Evolutionary conservation across 2,797 vertebrate genomes (phyloP).

Genomic region (Acanthornis magna): DNA sequence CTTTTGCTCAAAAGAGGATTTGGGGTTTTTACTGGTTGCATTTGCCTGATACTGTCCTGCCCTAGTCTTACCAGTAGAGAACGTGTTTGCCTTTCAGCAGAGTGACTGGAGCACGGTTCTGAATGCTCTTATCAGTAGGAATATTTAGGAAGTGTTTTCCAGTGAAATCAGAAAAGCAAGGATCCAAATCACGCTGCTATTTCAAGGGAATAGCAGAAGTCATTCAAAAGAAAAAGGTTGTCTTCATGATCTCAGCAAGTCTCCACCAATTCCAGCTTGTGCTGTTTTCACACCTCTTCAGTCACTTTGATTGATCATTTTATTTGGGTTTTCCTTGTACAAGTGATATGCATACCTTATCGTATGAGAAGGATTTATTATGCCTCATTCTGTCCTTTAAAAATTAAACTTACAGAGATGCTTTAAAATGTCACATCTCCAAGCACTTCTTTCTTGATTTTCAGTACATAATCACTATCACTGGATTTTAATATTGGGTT

Average conservation of each 20-base stretch:
- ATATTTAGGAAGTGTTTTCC: not conserved
- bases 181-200: not conserved
- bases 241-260: not conserved
- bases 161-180: not conserved
- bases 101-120: not conserved
- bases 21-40: not conserved
- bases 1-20: not conserved
- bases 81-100: not conserved
- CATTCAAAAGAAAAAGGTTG: not conserved
- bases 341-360: not conserved
- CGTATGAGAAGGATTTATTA: not conserved
- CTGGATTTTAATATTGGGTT: not conserved
- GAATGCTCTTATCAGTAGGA: not conserved
- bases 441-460: not conserved
- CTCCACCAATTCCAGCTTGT: not conserved
- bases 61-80: not conserved
- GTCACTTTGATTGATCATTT: not conserved
- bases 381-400: conserved; percentile 9
- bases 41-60: not conserved
- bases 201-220: not conserved
- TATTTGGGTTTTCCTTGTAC: conserved; percentile 8
- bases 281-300: not conserved
- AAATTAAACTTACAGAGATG: conserved; percentile 14
- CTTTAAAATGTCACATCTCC: not conserved
- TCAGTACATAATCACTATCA: not conserved